Percentiles rank a stretch among this genome's conserved stretches.
These are phyloP conservation scores for Drosophila helvetica DNA, from an alignment of 2,888 invertebrate genomes.

Conservation along the genomic window DNA sequence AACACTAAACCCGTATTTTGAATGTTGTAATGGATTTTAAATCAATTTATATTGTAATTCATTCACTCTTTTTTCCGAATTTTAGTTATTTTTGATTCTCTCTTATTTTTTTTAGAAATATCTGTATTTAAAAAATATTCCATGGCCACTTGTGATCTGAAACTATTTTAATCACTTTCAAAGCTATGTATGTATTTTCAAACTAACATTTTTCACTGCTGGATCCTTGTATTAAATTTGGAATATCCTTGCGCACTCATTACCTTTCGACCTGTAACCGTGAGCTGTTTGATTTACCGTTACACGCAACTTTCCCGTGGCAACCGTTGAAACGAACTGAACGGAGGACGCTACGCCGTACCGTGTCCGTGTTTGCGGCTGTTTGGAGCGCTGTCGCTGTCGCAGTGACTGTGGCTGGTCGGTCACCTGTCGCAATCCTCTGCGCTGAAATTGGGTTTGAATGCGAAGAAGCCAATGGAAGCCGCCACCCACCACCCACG, in stretches of 20 bases:
- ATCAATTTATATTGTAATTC: background rate
- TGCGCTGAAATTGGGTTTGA: constrained; percentile 66
- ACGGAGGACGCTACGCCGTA: background rate
- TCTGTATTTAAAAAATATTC: background rate
- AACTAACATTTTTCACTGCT: background rate
- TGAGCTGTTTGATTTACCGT: background rate
- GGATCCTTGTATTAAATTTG: background rate
- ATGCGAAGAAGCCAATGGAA: constrained; percentile 69
- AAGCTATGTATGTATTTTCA: background rate
- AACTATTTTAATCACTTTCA: background rate
- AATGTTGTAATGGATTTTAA: background rate
- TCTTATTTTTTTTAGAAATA: background rate
- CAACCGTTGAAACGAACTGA: background rate
- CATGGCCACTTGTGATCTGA: background rate
- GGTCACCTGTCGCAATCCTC: constrained; percentile 79
- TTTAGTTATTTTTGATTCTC: too few species aligned
- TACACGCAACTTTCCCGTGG: constrained; percentile 1
- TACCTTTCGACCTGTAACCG: background rate
- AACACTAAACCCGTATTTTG: background rate
- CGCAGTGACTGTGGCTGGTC: constrained; percentile 39
- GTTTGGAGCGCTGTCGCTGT: background rate
- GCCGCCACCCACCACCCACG: constrained; percentile 48
- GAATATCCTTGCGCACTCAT: constrained; percentile 1
- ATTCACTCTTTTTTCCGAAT: background rate
- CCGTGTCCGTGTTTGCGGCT: background rate